Base-by-base conservation (phyloP, 1,140 invertebrate genomes). In the Odontomachus brunneus region DNA sequence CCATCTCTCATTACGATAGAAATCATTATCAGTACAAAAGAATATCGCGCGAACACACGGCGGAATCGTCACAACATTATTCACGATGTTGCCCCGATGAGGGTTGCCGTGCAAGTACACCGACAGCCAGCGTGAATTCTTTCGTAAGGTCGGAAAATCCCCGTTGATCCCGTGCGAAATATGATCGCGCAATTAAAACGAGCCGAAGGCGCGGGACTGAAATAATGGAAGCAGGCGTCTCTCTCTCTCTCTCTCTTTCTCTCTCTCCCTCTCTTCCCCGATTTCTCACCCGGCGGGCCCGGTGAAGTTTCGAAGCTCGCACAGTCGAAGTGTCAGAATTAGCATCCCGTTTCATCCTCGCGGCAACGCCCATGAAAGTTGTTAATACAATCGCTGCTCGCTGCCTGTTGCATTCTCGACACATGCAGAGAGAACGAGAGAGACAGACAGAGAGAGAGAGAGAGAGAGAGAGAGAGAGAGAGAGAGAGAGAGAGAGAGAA, bases 341-440 rank as follows among this genome's bases (percentile, higher is more conserved):
- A 86, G 66, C 66, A 65, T 78, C 69, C 72, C 24, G 49, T 59
- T 63, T 71, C 22, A 63, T 62, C 17, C 57, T 65, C 29, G 53
- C 19, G 60, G 12, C 44, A 73, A 80, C 75, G 65, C 72, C 62
- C 60, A 57, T 80, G 81, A 86, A 87, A 84, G 85, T 84, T 87
- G 82, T 57, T 87, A 84, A 87, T 86, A 84, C 86, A 74, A 87
- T 81, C 69, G 72, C 72, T 67, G 22, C 74, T 81, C 63, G 44
- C 59, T 60, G 86, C 86, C 86, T 87, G 81, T 87, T 87, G 86
- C 85, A 87, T 75, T 65, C 7, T 48, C 14, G 15, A 49, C 44
- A 33, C 44, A 44, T 29, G 75, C 29, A 53, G 26, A 53, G 49
- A 12, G 24, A 22, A 15, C 15, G 3, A 24, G 33, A 24, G 26